Conservation (phyloP, 2,113 vertebrate species). For the Sylvia atricapilla region DNA sequence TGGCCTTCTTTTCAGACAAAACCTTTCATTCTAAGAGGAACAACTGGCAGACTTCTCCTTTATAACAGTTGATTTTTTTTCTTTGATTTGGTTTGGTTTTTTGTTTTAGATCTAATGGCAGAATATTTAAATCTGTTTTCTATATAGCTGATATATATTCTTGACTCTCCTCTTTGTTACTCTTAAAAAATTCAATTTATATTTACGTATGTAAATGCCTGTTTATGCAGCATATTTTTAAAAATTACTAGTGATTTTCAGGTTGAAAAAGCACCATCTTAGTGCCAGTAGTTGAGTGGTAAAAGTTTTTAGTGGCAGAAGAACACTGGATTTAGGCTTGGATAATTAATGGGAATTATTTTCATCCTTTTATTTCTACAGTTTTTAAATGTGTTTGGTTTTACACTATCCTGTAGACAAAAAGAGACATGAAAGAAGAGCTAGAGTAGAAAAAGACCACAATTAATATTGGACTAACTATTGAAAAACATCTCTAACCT, state of each 20-base stretch:
- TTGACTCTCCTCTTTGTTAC: neutral
- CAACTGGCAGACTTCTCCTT: neutral
- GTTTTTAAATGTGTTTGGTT: neutral
- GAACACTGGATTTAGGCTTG: neutral
- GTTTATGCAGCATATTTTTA: neutral
- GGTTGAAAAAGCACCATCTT: neutral
- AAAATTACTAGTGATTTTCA: neutral
- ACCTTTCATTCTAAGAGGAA: neutral
- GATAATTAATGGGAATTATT: neutral
- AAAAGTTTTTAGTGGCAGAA: neutral
- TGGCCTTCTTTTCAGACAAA: neutral
- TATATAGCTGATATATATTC: neutral
- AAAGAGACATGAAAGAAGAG: neutral
- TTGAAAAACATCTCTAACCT: neutral
- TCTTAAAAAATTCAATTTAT: neutral
- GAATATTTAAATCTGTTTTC: neutral
- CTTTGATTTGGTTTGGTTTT: too few relatives aligned
- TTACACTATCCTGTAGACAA: neutral
- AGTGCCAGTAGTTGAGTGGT: neutral
- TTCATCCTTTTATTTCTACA: neutral
- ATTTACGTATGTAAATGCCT: neutral
- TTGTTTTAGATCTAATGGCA: neutral
- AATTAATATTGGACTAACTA: neutral
- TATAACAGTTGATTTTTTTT: fast-evolving
- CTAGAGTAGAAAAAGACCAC: neutral